Conservation (phyloP, 2,888 invertebrate species). For the Leptopilina drosophilae region DNA sequence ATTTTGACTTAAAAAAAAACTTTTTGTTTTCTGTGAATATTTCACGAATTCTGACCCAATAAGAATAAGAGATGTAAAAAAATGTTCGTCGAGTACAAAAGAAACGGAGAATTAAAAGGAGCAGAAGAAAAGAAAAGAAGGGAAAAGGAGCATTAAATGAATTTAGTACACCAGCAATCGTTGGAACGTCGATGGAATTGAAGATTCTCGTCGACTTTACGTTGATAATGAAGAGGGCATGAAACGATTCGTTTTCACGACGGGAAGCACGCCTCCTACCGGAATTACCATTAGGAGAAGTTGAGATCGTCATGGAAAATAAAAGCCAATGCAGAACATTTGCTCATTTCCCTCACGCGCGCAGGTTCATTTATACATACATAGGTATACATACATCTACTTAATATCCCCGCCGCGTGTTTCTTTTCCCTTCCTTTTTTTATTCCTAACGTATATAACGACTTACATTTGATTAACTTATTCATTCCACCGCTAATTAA, state of each 20-base stretch:
- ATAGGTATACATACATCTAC: no score
- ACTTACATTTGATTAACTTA: slow-evolving; percentile 72
- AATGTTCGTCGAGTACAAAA: neutral
- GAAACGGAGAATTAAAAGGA: neutral
- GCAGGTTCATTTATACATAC: no score
- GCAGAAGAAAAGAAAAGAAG: neutral
- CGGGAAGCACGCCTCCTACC: slow-evolving; percentile 54
- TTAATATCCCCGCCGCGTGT: slow-evolving; percentile 4
- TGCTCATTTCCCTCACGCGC: slow-evolving; percentile 16
- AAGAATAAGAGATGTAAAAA: neutral
- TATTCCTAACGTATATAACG: neutral
- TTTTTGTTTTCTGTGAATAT: no score
- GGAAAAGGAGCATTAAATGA: slow-evolving; percentile 29
- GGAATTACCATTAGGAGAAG: slow-evolving; percentile 44
- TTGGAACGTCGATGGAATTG: slow-evolving; percentile 19
- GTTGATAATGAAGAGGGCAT: slow-evolving; percentile 54
- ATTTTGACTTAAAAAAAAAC: no score
- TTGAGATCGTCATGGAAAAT: slow-evolving; percentile 33
- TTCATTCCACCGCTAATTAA: slow-evolving; percentile 74
- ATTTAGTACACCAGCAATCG: slow-evolving; percentile 43
- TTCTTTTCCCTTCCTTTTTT: slow-evolving; percentile 1
- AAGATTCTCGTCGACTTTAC: slow-evolving; percentile 34
- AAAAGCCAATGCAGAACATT: slow-evolving; percentile 12
- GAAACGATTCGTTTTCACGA: slow-evolving; percentile 58
- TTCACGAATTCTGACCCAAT: no score